Evolutionary conservation across 2,113 vertebrate genomes (phyloP), one percentile per base, ranked within the genome.

Genomic region (Xerus inauris): DNA sequence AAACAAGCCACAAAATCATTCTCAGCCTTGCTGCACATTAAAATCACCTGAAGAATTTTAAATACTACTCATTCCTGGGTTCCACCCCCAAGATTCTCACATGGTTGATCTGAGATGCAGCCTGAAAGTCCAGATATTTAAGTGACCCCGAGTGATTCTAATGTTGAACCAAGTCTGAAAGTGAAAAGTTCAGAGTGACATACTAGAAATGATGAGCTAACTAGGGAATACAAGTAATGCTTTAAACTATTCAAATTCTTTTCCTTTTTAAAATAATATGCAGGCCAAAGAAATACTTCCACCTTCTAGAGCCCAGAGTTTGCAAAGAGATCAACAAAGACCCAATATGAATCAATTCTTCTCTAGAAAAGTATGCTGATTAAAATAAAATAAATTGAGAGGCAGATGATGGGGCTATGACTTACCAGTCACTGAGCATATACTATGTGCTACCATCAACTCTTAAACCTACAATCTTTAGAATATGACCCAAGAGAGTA

Each of bases 11-110:
- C 65, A 3, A 89, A 71, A 81, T 30, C 0, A 7, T 84, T 86
- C 28, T 67, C 57, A 73, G 47, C 32, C 81, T 91, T 64, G 5
- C 11, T 82, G 5, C 10, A 84, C 40, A 26, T 45, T 72, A 16
- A 32, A 49, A 72, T 59, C 28, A 75, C 6, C 28, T 69, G 16
- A 92, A 92, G 69, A 97, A 28, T 5, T 76, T 96, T 84, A 84
- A 92, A 57, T 73, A 71, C 35, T 72, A 83, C 40, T 84, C 59
- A 84, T 84, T 69, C 26, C 87, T 81, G 40, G 38, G 10, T 72
- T n/a, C 59, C 9, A 77, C 20, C 17, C 14, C 19, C 24, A 45
- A 87, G 72, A 40, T 45, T 59, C 64, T 69, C 26, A 67, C 0
- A 12, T 49, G 32, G 16, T 42, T 87, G 57, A 17, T 81, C 72